Evolutionary conservation across 2,797 vertebrate species (phyloP).

Genomic region (Malacoraja senta): DNA sequence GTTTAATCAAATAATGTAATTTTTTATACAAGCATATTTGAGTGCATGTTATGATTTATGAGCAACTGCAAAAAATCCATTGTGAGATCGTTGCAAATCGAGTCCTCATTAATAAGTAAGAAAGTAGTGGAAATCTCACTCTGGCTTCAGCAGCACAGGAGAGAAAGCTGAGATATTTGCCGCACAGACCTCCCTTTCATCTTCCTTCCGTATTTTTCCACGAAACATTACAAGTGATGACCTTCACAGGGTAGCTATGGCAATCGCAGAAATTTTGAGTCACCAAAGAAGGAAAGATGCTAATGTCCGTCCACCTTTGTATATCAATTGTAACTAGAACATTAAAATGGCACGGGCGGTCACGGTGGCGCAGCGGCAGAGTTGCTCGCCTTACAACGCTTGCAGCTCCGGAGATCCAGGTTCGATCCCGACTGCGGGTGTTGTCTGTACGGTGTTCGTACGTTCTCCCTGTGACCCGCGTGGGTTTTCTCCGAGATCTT

Average conservation of each 20-base stretch:
- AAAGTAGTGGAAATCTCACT: not conserved
- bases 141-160: not conserved
- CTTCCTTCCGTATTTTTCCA: not conserved
- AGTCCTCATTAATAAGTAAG: not conserved
- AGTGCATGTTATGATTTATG: constrained; percentile 1
- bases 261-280: not conserved
- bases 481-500: too few species aligned
- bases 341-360: not conserved
- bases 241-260: not conserved
- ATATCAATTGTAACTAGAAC: not conserved
- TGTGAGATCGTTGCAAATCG: not conserved
- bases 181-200: not conserved
- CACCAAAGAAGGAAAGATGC: not conserved
- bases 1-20: not conserved
- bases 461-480: too few species aligned
- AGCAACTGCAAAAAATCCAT: not conserved
- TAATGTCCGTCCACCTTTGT: not conserved
- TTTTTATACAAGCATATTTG: constrained; percentile 19
- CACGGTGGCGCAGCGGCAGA: too few species aligned
- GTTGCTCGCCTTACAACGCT: too few species aligned
- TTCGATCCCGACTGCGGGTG: too few species aligned
- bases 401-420: too few species aligned
- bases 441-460: too few species aligned
- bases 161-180: not conserved
- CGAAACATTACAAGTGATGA: not conserved